Evolutionary conservation across 2,888 invertebrate species (phyloP).

Genomic region (Coenonympha arcania): DNA sequence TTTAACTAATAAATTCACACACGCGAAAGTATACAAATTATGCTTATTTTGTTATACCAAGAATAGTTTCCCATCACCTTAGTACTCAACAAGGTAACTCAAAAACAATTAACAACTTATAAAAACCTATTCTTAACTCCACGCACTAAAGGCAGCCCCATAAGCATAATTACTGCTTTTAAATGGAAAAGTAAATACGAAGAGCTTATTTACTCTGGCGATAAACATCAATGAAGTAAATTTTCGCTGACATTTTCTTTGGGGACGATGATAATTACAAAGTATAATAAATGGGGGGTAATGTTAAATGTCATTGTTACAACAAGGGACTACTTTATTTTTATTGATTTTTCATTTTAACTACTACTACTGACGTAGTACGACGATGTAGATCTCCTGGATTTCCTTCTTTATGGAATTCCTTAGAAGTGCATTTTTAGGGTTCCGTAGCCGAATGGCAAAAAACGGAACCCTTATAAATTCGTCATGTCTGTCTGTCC

Average conservation of each 20-base stretch:
- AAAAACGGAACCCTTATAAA: too few species aligned
- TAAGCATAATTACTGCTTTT: constrained; percentile 5
- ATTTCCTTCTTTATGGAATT: too few species aligned
- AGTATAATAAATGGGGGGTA: background rate
- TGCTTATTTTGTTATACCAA: background rate
- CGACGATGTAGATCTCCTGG: too few species aligned
- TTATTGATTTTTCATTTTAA: too few species aligned
- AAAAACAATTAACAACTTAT: background rate
- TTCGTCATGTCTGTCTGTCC: too few species aligned
- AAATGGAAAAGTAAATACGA: background rate
- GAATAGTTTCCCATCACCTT: background rate
- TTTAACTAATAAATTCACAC: too few species aligned
- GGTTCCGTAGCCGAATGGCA: too few species aligned
- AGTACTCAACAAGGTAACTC: constrained; percentile 1
- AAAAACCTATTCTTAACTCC: background rate
- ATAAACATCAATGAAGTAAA: constrained; percentile 16
- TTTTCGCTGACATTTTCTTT: constrained; percentile 17
- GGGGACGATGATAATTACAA: constrained; percentile 1
- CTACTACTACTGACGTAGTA: too few species aligned
- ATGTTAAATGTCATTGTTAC: background rate
- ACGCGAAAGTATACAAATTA: too few species aligned
- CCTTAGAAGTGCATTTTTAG: too few species aligned
- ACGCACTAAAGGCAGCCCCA: background rate
- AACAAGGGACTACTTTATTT: background rate
- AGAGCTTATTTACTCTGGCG: background rate